Evolutionary conservation across 2,797 vertebrate species (phyloP), one percentile per base, ranked within the genome.

Genomic region (Dermochelys coriacea): DNA sequence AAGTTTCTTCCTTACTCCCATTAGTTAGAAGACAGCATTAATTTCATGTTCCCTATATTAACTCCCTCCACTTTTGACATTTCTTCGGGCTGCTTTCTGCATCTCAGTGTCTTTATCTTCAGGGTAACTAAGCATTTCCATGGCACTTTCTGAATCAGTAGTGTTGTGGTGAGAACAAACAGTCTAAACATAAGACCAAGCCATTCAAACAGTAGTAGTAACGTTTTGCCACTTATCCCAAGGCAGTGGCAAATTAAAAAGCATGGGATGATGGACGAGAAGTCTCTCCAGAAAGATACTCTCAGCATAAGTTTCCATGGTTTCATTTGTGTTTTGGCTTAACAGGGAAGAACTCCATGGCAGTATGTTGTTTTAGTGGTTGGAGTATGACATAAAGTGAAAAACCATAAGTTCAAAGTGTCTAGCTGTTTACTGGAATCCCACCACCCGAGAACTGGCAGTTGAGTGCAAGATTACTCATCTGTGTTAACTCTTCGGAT

Each of bases 351-450:
- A 97, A 94, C 96, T 91, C 94, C 94, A 83, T 23, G 91, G 94
- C 25, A 51, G 87, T 2, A 1, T 98, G 97, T 97, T 98, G 96
- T 96, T 98, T 98, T 96, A 98, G 98, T 95, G 98, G 97, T 97
- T 95, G 95, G 88, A 98, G 91, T 31, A 94, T 97, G 98, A 98
- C 98, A 98, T 97, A 94, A 96, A 98, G 96, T 95, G 95, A 98
- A 98, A 61, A 97, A 94, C 96, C 97, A 3, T 59, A 91, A 97
- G 96, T 98, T 98, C 98, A 98, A 98, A 98, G 98, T 95, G 94
- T 93, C 97, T 93, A 55, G 80, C 93, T 97, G 96, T 98, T 98
- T 97, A 97, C 93, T 51, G 98, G 97, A 98, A 98, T 96, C 96
- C 97, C 97, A 96, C 97, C 96, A 55, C 97, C 96, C 85, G 86